A percentile compares a stretch with the other conserved stretches of the same genome.
These are phyloP conservation scores for Sinopyrophorus schimmeli DNA, from an alignment of 2,888 invertebrate genomes.

Conservation along the genomic window DNA sequence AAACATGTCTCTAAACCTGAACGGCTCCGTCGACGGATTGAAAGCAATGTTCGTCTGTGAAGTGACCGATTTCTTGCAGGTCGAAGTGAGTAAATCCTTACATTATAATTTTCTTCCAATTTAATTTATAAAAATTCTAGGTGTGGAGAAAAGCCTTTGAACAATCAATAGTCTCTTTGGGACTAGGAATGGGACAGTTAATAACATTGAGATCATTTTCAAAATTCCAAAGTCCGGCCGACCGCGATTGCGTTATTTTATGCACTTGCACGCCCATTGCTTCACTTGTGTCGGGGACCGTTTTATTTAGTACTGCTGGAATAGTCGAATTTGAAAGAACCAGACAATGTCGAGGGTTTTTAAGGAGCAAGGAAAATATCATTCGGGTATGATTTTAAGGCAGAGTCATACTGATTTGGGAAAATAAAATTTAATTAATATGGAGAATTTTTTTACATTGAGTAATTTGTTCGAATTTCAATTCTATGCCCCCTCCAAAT, in stretches of 20 bases:
- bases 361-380: slow-evolving; percentile 7
- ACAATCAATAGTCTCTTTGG: slow-evolving; percentile 33
- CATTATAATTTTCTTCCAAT: too few species aligned
- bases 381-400: slow-evolving; percentile 3
- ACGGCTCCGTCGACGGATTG: slow-evolving; percentile 21
- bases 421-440: neutral
- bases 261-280: slow-evolving; percentile 22
- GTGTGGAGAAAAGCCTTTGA: slow-evolving; percentile 32
- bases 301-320: slow-evolving; percentile 32
- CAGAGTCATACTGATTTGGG: neutral
- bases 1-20: slow-evolving; percentile 4
- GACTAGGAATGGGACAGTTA: slow-evolving; percentile 37
- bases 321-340: slow-evolving; percentile 25
- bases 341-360: slow-evolving; percentile 18
- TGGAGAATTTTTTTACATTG: too few species aligned
- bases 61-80: slow-evolving; percentile 4
- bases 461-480: neutral
- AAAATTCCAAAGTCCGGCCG: slow-evolving; percentile 31
- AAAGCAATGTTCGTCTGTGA: slow-evolving; percentile 13
- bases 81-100: slow-evolving; percentile 17
- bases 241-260: slow-evolving; percentile 27
- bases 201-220: slow-evolving; percentile 34
- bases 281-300: slow-evolving; percentile 24
- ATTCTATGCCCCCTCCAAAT: too few species aligned
- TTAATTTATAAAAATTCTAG: slow-evolving; percentile 21